These are phyloP conservation scores for Epicampocera succincta DNA, from an alignment of 2,888 invertebrate genomes.

Conservation along the genomic window DNA sequence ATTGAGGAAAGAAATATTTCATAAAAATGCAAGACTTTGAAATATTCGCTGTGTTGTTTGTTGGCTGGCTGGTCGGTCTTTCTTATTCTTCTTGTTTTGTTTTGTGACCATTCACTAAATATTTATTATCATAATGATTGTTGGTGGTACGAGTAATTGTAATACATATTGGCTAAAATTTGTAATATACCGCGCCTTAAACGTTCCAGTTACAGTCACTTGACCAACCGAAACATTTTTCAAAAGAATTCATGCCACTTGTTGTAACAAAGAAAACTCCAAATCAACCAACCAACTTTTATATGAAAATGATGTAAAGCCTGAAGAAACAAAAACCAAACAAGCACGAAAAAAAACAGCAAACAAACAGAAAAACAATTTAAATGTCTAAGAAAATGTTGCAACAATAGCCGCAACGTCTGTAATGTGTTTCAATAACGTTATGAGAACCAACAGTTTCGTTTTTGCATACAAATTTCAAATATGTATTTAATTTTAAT, in stretches of 20 bases:
- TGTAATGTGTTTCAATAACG: constrained; percentile 18
- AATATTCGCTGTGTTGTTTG: not conserved
- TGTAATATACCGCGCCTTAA: constrained; percentile 65
- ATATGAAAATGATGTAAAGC: constrained; percentile 50
- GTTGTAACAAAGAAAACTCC: constrained; percentile 54
- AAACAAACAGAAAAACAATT: not conserved
- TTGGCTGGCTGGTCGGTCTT: not conserved
- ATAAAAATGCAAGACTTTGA: constrained; percentile 58
- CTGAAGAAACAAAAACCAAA: constrained; percentile 3
- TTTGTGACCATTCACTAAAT: constrained; percentile 66
- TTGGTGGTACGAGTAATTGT: constrained; percentile 33
- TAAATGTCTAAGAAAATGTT: constrained; percentile 51
- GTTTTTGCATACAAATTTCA: not conserved
- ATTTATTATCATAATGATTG: constrained; percentile 63
- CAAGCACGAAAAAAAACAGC: constrained; percentile 7
- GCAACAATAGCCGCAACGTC: constrained; percentile 23
- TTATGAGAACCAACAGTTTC: constrained; percentile 48
- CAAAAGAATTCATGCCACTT: constrained; percentile 74
- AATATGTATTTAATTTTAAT: constrained; percentile 3
- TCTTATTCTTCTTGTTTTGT: constrained; percentile 37
- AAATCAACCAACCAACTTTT: constrained; percentile 34
- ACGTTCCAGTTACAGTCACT: constrained; percentile 81
- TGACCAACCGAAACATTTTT: constrained; percentile 81
- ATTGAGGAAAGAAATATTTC: constrained; percentile 46
- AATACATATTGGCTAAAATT: constrained; percentile 40